Evolutionary conservation across 2,113 vertebrate genomes (phyloP).

Genomic region (Nothobranchius kuhntae): DNA sequence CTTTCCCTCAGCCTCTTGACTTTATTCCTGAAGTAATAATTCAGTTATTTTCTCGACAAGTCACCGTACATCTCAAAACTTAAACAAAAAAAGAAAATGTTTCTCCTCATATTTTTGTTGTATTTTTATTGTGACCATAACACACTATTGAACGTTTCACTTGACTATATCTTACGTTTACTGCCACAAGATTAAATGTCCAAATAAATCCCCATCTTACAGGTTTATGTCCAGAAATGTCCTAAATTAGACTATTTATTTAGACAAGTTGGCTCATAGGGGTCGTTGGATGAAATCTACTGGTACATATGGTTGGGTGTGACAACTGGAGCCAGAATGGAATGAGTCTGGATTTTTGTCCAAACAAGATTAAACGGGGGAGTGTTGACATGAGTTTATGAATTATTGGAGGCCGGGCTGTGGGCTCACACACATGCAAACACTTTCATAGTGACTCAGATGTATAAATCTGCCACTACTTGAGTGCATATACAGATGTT

Average conservation of each 20-base stretch:
- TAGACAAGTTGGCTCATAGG: conserved; percentile 13
- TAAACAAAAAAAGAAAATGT: too few species aligned
- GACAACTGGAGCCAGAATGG: conserved; percentile 31
- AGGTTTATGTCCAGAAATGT: neutral
- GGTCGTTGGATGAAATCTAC: conserved; percentile 4
- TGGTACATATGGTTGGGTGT: conserved; percentile 27
- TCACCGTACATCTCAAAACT: too few species aligned
- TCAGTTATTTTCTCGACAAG: too few species aligned
- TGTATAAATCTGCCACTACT: conserved; percentile 29
- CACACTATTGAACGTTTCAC: neutral
- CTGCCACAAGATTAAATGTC: conserved; percentile 14
- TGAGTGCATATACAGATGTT: conserved; percentile 32
- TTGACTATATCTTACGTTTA: conserved; percentile 30
- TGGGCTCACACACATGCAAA: conserved; percentile 40
- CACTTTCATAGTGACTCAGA: conserved; percentile 43
- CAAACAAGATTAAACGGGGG: conserved; percentile 61
- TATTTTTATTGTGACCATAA: too few species aligned
- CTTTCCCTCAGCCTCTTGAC: too few species aligned
- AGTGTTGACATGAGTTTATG: conserved; percentile 53
- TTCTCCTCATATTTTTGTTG: too few species aligned
- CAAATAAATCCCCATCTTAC: conserved; percentile 3
- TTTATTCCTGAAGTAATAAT: too few species aligned
- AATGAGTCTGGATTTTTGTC: conserved; percentile 59
- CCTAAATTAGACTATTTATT: conserved; percentile 43
- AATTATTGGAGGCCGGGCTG: conserved; percentile 44